Base-by-base conservation (phyloP, 2,113 vertebrate species). In the Cnemophilus loriae region DNA sequence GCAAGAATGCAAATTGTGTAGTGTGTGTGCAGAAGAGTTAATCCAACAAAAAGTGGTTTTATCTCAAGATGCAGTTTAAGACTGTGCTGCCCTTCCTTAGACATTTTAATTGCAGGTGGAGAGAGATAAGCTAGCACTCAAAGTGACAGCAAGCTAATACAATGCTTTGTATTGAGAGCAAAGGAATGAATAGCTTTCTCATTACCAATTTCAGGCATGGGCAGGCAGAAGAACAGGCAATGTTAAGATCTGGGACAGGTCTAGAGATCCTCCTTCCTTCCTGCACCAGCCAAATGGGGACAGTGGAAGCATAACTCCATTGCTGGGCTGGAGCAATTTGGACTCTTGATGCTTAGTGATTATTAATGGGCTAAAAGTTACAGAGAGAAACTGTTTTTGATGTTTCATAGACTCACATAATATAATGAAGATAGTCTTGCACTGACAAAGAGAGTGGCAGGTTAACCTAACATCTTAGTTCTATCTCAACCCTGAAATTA, bases 1-100 rank as follows among this genome's bases (percentile, higher is more conserved):
- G 49, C 27, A 82, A 52, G 75, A 91, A 79, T 64, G 12, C 13
- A 64, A 73, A 81, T 28, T 22, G 26, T 69, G 78, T 14, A 49
- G 42, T 56, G 42, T 50, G 18, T 5, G 2, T 68, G 50, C 37
- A 88, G 57, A 77, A 87, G 24, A 88, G 23, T 63, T 90, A 88
- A 84, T 86, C 37, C 57, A 87, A 63, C 19, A 82, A 91, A 39
- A 77, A 53, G 30, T 60, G 35, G 2, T 83, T 94, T 95, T 88
- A 24, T 61, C 67, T 74, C 37, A 56, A 59, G 57, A 61, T 4
- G 4, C 13, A 44, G 14, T 59, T 93, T 82, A 77, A 87, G 57
- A 60, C 12, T n/a, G 7, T 41, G 5, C 32, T 83, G 53, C 55
- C 32, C 17, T 89, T 83, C 76, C 49, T 79, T 53, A 64, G 46